Evolutionary conservation across 1,140 invertebrate genomes (phyloP).

Genomic region (Chironomus striatipennis): DNA sequence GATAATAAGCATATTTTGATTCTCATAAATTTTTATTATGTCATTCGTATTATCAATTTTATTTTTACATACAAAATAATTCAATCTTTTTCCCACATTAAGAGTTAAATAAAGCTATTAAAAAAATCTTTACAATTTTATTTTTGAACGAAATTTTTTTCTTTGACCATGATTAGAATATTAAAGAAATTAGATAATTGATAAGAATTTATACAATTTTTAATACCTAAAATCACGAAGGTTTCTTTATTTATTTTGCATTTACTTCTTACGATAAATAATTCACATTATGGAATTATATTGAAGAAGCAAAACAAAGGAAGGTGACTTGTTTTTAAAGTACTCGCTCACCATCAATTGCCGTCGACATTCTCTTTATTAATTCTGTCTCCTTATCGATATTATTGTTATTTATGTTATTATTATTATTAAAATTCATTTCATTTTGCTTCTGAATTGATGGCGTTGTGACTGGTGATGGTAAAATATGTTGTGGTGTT

Average conservation of each 20-base stretch:
- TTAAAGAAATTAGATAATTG: background rate
- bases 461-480: background rate
- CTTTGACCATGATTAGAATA: too few relatives aligned
- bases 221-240: background rate
- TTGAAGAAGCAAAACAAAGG: too few relatives aligned
- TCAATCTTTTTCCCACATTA: too few relatives aligned
- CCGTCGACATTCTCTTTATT: background rate
- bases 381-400: background rate
- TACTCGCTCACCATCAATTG: background rate
- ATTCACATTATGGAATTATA: background rate
- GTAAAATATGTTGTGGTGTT: conserved; percentile 40
- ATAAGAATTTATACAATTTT: background rate
- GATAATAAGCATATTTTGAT: too few relatives aligned
- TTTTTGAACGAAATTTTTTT: too few relatives aligned
- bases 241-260: background rate
- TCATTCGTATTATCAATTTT: too few relatives aligned
- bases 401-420: background rate
- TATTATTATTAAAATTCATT: background rate
- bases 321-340: background rate
- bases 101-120: too few relatives aligned
- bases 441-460: background rate
- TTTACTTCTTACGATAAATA: background rate
- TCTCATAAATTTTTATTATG: too few relatives aligned
- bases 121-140: too few relatives aligned
- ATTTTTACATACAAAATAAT: too few relatives aligned